Base-by-base conservation (phyloP, 2,888 invertebrate genomes). In the Phengaris alcon region DNA sequence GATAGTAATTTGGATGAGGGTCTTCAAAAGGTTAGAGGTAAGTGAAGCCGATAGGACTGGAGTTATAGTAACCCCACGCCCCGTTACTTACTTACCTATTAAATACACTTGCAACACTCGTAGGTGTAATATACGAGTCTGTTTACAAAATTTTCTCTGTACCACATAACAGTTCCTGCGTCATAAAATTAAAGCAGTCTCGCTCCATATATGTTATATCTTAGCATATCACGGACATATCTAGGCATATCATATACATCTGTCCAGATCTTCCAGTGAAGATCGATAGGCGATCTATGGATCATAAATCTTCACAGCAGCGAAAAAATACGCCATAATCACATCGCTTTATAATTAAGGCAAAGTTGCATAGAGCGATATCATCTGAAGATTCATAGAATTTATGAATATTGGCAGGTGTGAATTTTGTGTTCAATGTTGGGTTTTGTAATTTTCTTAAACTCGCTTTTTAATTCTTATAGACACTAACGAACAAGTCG, bases 101-200 rank as follows among this genome's bases (percentile, higher is more conserved):
- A 35, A 35, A 35, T 35, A 35, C 48, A 48, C 48, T 48, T 48
- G 48, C 48, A 48, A 48, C 8, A 48, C 48, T 48, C 6, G 52
- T 52, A 12, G 52, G 52, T 52, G 12, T 52, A 52, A 59, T 22
- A 35, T 35, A 64, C 12, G 35, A 59, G 59, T 59, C n/a, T 59
- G 59, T 59, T 44, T 64, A 12, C 35, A 64, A 35, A 35, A 64
- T 64, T 12, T 52, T 64, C 35, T 35, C 64, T 35, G 12, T 44
- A 35, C 64, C 15, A 48, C 48, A 48, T 6, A 6, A 35, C 6
- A 70, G 48, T 70, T 72, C 72, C 52, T 54, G 54, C 13, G 22
- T 54, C 72, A 54, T 72, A 72, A 72, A 72, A 72, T 72, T 52
- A 72, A 72, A 52, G 22, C 72, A 13, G 72, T 52, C 35, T 72